Evolutionary conservation across 1,140 invertebrate genomes (phyloP), one percentile per base, ranked within the genome.

Genomic region (Fopius arisanus): DNA sequence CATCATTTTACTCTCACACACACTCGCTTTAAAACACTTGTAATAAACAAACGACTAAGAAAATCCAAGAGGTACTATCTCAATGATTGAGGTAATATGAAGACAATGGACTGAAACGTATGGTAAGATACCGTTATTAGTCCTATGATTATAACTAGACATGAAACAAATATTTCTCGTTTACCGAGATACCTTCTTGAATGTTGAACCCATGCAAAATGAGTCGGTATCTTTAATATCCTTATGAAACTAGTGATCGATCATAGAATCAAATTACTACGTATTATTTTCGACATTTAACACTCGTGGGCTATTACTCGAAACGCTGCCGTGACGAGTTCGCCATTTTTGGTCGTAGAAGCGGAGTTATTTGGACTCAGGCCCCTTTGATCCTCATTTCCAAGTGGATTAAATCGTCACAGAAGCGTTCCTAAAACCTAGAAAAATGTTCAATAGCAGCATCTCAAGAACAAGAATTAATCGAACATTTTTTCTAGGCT

Each of bases 321-420:
- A 59, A 76, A 79, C 75, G 86, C 86, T 86, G 81, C 84, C 84
- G 80, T 76, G 82, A 86, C 84, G 84, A 87, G 78, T 84, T 66
- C 4, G 43, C 28, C 40, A 62, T 74, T 69, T 72, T 71, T 23
- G 21, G 66, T 81, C 80, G 80, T 77, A 85, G 78, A 79, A 37
- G 82, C 84, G 82, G 82, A 84, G 83, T 79, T 78, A 29, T 33
- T 40, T 19, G 48, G 63, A 79, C 84, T 83, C 84, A 73, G 79
- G 83, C 84, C 54, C 79, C 77, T 83, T 76, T 77, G 75, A 82
- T 78, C 40, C 67, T 31, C 74, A 59, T 31, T 62, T 59, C 37
- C 16, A 19, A 10, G 66, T 26, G 68, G 73, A 54, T 41, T 74
- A 67, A 65, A 65, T 65, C 84, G 78, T 84, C 85, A 75, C 83